These are phyloP conservation scores for Apomyelois bistriatella DNA, from an alignment of 2,888 invertebrate genomes.

Conservation along the genomic window DNA sequence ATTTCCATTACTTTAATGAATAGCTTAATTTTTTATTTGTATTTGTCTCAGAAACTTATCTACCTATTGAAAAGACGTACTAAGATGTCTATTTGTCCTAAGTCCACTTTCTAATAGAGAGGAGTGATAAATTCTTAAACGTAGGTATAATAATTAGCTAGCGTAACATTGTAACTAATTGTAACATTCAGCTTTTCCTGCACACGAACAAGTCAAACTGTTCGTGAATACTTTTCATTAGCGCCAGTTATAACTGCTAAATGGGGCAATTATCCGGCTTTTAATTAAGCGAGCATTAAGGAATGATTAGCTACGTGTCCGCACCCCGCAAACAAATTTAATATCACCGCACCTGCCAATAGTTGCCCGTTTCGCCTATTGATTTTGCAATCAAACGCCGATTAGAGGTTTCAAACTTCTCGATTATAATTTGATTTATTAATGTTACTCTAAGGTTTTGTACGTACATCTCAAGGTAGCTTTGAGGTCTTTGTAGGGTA, in stretches of 20 bases:
- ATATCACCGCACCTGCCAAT: slow-evolving; percentile 51
- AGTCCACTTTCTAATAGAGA: too few species aligned
- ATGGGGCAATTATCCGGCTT: slow-evolving; percentile 21
- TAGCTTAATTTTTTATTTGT: too few species aligned
- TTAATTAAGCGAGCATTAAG: slow-evolving; percentile 45
- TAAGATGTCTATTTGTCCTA: too few species aligned
- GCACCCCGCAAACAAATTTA: slow-evolving; percentile 53
- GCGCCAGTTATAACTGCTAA: slow-evolving; percentile 6
- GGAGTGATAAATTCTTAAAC: too few species aligned
- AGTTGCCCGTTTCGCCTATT: slow-evolving; percentile 54
- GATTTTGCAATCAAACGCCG: slow-evolving; percentile 73
- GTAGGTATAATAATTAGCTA: too few species aligned
- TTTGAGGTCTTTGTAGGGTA: too few species aligned
- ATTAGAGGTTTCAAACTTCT: slow-evolving; percentile 52
- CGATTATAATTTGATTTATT: slow-evolving; percentile 53
- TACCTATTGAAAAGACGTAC: too few species aligned
- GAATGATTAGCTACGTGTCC: slow-evolving; percentile 49
- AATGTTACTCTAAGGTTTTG: slow-evolving; percentile 15
- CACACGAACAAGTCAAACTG: neutral
- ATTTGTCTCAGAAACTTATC: too few species aligned
- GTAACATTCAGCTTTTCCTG: neutral
- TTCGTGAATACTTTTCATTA: slow-evolving; percentile 7
- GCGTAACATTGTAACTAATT: neutral
- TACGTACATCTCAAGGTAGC: too few species aligned
- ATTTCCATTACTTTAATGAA: too few species aligned